These are phyloP conservation scores for Psittacula cyanocephala DNA, from an alignment of 2,113 vertebrate genomes.

Conservation along the genomic window DNA sequence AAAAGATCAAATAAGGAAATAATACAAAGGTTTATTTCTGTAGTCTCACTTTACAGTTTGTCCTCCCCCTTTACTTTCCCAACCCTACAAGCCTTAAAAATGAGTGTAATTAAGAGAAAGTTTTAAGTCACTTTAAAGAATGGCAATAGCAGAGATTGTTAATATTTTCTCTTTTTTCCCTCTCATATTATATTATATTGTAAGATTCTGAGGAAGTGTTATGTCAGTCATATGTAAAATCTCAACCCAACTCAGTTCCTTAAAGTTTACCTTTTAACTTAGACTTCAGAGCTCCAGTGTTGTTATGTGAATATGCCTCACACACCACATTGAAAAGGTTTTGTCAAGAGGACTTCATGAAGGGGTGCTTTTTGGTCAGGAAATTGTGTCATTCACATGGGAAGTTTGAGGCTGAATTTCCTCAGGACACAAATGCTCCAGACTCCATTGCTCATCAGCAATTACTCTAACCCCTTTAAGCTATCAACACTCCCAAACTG, in stretches of 20 bases:
- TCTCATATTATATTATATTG: not conserved
- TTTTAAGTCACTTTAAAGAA: not conserved
- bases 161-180: not conserved
- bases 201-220: not conserved
- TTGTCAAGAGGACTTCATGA: not conserved
- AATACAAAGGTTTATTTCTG: not conserved
- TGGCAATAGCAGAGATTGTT: not conserved
- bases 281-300: not conserved
- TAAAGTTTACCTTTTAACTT: not conserved
- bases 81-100: not conserved
- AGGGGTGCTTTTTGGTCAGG: not conserved
- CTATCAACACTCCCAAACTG: not conserved
- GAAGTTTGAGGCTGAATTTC: not conserved
- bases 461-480: not conserved
- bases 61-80: not conserved
- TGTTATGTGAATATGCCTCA: not conserved
- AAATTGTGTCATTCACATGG: rapidly evolving
- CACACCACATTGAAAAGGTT: not conserved
- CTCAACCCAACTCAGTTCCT: not conserved
- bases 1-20: not conserved
- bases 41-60: not conserved
- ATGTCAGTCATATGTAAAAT: not conserved
- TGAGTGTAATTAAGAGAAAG: not conserved
- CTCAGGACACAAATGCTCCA: not conserved
- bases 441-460: not conserved